A percentile compares a stretch with the other conserved stretches of the same genome.
phyloP scores from a whole-genome alignment of 1,140 invertebrate species.

The Drosophila repleta region DNA sequence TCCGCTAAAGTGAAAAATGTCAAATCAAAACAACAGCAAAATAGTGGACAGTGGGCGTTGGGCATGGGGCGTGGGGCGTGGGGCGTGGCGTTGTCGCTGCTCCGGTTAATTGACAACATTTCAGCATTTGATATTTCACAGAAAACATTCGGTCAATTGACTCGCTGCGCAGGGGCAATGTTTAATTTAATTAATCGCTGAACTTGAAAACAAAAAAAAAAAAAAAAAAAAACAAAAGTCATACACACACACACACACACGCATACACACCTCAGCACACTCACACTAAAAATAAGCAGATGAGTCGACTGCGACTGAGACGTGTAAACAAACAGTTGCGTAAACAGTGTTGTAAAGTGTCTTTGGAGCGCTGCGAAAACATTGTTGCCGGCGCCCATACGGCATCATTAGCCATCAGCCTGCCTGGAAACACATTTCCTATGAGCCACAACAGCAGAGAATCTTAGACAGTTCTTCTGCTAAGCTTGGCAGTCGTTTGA shows the following conservation, averaged over 20 bases:
- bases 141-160: conserved; percentile 43
- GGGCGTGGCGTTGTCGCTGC: background rate
- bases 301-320: background rate
- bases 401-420: no score
- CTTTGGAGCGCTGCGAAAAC: background rate
- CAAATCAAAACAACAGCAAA: conserved; percentile 41
- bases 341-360: conserved; percentile 1
- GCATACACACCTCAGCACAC: background rate
- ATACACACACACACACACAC: no score
- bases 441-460: no score
- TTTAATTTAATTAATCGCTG: conserved; percentile 65
- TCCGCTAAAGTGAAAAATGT: conserved; percentile 20
- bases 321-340: conserved; percentile 2
- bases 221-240: background rate
- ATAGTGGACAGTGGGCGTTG: conserved; percentile 6
- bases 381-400: background rate
- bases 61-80: background rate
- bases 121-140: conserved; percentile 6
- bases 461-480: no score
- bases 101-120: conserved; percentile 16
- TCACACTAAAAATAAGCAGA: conserved; percentile 4
- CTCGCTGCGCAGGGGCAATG: conserved; percentile 24
- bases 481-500: no score
- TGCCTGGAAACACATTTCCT: no score
- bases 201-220: conserved; percentile 59